Base-by-base conservation (phyloP, 2,888 invertebrate species). In the Embidobia sp. region DNA sequence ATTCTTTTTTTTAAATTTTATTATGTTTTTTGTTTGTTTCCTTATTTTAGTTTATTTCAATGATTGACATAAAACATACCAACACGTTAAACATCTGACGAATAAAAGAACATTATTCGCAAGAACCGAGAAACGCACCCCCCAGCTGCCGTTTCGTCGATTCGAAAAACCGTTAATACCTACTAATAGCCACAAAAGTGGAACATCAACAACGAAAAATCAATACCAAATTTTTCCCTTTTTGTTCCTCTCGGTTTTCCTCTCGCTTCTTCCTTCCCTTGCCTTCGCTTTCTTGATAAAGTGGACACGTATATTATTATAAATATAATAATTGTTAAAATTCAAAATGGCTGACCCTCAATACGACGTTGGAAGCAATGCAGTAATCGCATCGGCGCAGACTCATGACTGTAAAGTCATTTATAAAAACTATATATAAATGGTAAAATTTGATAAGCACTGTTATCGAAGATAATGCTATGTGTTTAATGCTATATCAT, bases 201-300 rank as follows among this genome's bases (percentile, higher is more conserved):
- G 69, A 61, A 72, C 73, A 77, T 73, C 77, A 77, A 77, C 77
- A 77, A 77, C 73, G 37, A 37, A 77, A 70, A 77, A 35, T 61
- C 64, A 77, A 77, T 64, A 57, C 37, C 73, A 67, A 37, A 40
- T 49, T 61, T 59, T 40, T 13, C 33, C 22, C n/a, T 16, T 59
- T 48, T 33, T 2, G 3, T 18, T 18, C 8, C 2, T 40, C 2
- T 15, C 29, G n/a, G 16, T 16, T 44, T 18, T 10, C 29, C 33
- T 1, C 8, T 19, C 3, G 11, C 29, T 19, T 37, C 13, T 22
- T 31, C 13, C 27, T 31, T 42, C 16, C 18, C 13, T 46, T 61
- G 15, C 27, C 15, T n/a, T 48, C 3, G 3, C 19, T n/a, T 16
- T 15, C 16, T 33, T 10, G 46, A 75, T 61, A 63, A 75, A 75